Base-by-base conservation (phyloP, 2,113 vertebrate species). In the Callipepla squamata region DNA sequence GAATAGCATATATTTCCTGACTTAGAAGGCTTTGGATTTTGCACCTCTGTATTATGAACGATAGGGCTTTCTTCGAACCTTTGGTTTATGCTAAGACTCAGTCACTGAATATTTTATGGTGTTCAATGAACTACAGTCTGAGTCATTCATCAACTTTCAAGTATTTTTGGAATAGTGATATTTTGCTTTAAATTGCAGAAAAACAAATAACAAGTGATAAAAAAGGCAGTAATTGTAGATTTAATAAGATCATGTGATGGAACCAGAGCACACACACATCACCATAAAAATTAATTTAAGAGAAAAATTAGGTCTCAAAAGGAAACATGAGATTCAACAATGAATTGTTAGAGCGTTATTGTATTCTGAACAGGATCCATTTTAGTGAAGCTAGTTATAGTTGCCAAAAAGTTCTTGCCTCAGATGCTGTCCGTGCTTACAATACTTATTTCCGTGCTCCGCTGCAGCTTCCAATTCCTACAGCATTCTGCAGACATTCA, bases 101-200 rank as follows among this genome's bases (percentile, higher is more conserved):
- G 93, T 97, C 97, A 97, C 95, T 20, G 90, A 94, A 95, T 96
- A 96, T 97, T 98, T 98, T 97, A 97, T 87, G 93, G 86, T 92
- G 81, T 93, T 96, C 96, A 96, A 57, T 96, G 87, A 98, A 96
- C 63, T 96, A 97, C 91, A 94, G 91, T 88, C 96, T 97, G 98
- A 98, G 96, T 98, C 97, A 97, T 95, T 97, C 96, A 95, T 83
- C 89, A 90, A 91, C 95, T 96, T 94, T 96, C 89, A 97, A 97
- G 94, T 97, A 97, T 98, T 98, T 98, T 97, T 96, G 97, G 97
- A 97, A 96, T 96, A 95, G 95, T 92, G 89, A 77, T 97, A 93
- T 97, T 97, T 97, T 96, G 87, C 94, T 97, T 96, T 95, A 92
- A 97, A 96, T 91, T 92, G 85, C 90, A 96, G 93, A 72, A 93